Evolutionary conservation across 2,888 invertebrate genomes (phyloP).

Genomic region (Nemotelus nigrinus): DNA sequence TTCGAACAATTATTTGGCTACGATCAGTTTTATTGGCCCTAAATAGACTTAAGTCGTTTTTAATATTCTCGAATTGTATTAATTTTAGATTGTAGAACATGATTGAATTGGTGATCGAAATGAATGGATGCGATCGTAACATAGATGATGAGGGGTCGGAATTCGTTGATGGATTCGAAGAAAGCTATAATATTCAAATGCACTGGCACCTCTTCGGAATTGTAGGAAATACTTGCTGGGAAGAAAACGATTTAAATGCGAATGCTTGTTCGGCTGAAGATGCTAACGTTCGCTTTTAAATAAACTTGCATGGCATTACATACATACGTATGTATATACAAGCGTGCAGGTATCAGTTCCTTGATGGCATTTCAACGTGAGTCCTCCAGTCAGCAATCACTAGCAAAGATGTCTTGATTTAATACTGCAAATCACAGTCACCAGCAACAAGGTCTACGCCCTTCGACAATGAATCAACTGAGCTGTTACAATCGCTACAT

Average conservation of each 20-base stretch:
- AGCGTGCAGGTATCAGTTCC: too few species aligned
- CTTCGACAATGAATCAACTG: slow-evolving; percentile 20
- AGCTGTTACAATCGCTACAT: neutral
- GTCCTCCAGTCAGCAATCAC: too few species aligned
- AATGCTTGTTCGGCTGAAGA: too few species aligned
- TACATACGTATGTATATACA: too few species aligned
- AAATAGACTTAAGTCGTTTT: slow-evolving; percentile 34
- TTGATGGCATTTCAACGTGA: too few species aligned
- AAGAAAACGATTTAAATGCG: too few species aligned
- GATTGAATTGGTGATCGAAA: neutral
- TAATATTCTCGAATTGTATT: slow-evolving; percentile 21
- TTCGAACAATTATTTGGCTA: slow-evolving; percentile 24
- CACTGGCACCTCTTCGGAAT: too few species aligned
- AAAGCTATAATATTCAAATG: too few species aligned
- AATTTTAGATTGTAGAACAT: neutral
- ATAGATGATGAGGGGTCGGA: neutral
- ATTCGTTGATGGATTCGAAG: too few species aligned
- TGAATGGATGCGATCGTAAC: neutral
- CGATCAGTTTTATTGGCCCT: slow-evolving; percentile 18
- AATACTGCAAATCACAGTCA: slow-evolving; percentile 25
- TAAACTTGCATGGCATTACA: too few species aligned
- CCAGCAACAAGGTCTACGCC: slow-evolving; percentile 38
- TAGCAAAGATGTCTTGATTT: neutral
- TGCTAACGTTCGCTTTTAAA: too few species aligned
- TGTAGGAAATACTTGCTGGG: too few species aligned